phyloP scores from a whole-genome alignment of 2,113 vertebrate genomes.

The Pelvicachromis taeniatus region DNA sequence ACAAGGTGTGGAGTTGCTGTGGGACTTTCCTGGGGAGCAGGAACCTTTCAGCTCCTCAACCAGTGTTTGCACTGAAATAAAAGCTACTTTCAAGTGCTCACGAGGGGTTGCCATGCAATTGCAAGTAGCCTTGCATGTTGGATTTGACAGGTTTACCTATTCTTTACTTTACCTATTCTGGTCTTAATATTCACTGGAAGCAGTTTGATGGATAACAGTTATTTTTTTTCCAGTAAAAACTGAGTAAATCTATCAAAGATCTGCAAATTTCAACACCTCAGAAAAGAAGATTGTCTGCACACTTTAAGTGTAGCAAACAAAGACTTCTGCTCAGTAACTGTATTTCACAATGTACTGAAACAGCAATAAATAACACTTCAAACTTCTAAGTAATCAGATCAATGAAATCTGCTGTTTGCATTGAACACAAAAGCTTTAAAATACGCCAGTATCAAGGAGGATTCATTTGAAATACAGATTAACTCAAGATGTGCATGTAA shows the following conservation, averaged over 20 bases:
- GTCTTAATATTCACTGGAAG: background rate
- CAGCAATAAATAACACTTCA: background rate
- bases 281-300: background rate
- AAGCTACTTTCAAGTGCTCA: background rate
- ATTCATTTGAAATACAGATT: background rate
- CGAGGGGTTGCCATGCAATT: no score
- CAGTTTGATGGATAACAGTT: background rate
- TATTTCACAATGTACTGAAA: background rate
- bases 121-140: background rate
- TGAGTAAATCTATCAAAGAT: background rate
- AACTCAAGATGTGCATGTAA: background rate
- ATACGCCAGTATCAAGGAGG: accelerated
- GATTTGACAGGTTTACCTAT: background rate
- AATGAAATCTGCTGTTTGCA: accelerated
- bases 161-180: background rate
- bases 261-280: background rate
- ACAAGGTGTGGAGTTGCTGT: background rate
- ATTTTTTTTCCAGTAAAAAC: background rate
- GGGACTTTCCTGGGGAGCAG: background rate
- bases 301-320: background rate
- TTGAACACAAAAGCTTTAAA: background rate
- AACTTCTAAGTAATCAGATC: background rate
- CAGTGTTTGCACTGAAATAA: background rate
- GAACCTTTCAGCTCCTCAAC: background rate
- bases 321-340: accelerated